Evolutionary conservation across 1,140 invertebrate genomes (phyloP).

Genomic region (Ceratoteleas bidentatus): DNA sequence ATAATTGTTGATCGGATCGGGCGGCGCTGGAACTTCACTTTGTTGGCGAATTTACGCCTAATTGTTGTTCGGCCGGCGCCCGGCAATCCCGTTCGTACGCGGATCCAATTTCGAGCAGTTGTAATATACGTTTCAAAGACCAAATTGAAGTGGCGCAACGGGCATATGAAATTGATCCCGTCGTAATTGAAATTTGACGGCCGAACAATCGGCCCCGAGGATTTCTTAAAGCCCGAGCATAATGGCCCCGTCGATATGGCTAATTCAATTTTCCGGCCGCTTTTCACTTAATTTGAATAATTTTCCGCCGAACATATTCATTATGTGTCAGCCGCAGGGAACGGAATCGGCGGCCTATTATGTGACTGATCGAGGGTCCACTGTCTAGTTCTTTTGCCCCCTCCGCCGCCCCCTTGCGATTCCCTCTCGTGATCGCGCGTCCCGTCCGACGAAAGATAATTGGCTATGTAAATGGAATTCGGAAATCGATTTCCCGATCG

Average conservation of each 20-base stretch:
- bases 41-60: slow-evolving; percentile 39
- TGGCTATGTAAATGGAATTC: slow-evolving; percentile 71
- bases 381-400: slow-evolving; percentile 46
- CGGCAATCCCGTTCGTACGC: slow-evolving; percentile 32
- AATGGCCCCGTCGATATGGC: slow-evolving; percentile 59
- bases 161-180: slow-evolving; percentile 60
- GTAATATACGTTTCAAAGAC: slow-evolving; percentile 62
- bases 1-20: slow-evolving; percentile 27
- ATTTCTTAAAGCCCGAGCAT: slow-evolving; percentile 60
- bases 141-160: slow-evolving; percentile 57
- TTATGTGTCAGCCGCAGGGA: slow-evolving; percentile 73
- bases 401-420: slow-evolving; percentile 35
- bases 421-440: too few relatives aligned
- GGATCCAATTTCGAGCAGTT: slow-evolving; percentile 57
- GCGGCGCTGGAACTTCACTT: slow-evolving; percentile 1
- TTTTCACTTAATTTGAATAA: slow-evolving; percentile 69
- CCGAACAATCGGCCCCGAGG: slow-evolving; percentile 56
- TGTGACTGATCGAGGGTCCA: slow-evolving; percentile 59
- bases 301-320: slow-evolving; percentile 72
- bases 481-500: slow-evolving; percentile 66
- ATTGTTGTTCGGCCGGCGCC: slow-evolving; percentile 37
- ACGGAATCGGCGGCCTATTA: slow-evolving; percentile 74
- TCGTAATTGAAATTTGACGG: slow-evolving; percentile 64
- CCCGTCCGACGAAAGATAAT: slow-evolving; percentile 67
- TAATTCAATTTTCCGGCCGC: slow-evolving; percentile 71